A percentile compares a stretch with the other conserved stretches of the same genome.
Evolutionary conservation across 2,797 vertebrate species (phyloP).

Genomic region (Onychomys arenicola): DNA sequence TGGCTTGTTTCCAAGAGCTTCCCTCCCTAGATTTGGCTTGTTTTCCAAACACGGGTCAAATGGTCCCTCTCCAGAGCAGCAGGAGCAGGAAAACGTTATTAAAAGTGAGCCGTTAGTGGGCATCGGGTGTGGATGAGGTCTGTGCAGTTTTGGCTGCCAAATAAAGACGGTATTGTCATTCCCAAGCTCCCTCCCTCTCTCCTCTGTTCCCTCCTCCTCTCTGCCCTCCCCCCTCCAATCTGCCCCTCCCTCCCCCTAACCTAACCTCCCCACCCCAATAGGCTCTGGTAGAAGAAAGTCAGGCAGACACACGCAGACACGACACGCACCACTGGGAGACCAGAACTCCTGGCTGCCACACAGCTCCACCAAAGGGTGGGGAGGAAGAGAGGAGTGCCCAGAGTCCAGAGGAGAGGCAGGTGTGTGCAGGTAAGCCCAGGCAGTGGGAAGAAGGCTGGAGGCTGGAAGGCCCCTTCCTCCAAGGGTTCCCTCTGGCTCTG

Average conservation of each 20-base stretch:
- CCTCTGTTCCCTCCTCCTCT: constrained; percentile 69
- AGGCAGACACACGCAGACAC: constrained; percentile 67
- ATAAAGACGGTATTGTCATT: constrained; percentile 89
- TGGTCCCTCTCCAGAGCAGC: constrained; percentile 73
- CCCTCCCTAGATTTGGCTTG: constrained; percentile 76
- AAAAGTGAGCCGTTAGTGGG: constrained; percentile 82
- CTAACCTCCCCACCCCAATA: constrained; percentile 84
- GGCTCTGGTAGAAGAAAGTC: constrained; percentile 83
- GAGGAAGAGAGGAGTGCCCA: constrained; percentile 77
- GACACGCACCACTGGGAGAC: constrained; percentile 47
- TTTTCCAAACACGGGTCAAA: constrained; percentile 82
- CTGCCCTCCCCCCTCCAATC: constrained; percentile 66
- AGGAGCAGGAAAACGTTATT: constrained; percentile 84
- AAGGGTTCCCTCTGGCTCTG: neutral
- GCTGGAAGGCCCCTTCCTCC: neutral
- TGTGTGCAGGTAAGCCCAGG: constrained; percentile 87
- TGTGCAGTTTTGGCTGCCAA: constrained; percentile 87
- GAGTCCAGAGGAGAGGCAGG: constrained; percentile 87
- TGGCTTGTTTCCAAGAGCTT: constrained; percentile 33
- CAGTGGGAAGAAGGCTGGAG: neutral
- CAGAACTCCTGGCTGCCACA: constrained; percentile 74
- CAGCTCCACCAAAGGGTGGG: constrained; percentile 72
- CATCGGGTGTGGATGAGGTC: constrained; percentile 82
- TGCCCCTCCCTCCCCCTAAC: constrained; percentile 81
- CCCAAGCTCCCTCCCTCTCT: constrained; percentile 79